phyloP scores from a whole-genome alignment of 1,140 invertebrate genomes.

The Drosophila bifasciata region DNA sequence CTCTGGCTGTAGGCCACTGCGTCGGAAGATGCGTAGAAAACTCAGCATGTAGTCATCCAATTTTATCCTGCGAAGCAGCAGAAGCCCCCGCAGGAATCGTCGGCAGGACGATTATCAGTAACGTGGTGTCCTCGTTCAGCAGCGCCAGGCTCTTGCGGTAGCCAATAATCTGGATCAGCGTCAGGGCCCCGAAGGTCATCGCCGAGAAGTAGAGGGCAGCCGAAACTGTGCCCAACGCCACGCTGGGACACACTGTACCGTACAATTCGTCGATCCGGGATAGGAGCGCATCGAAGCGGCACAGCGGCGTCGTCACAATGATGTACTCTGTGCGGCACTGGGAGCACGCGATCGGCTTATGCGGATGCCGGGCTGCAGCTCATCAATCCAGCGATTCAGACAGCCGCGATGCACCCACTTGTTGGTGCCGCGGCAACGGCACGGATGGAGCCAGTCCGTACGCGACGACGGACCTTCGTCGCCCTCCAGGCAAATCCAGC shows the following conservation, averaged over 20 bases:
- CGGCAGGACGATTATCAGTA: slow-evolving; percentile 63
- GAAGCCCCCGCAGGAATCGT: slow-evolving; percentile 46
- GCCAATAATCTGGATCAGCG: slow-evolving; percentile 49
- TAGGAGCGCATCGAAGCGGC: slow-evolving; percentile 49
- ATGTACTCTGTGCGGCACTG: slow-evolving; percentile 68
- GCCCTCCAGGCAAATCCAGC: slow-evolving; percentile 62
- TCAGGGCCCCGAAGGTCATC: slow-evolving; percentile 52
- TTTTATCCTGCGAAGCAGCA: slow-evolving; percentile 41
- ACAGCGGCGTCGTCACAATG: slow-evolving; percentile 50
- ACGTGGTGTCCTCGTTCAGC: slow-evolving; percentile 57
- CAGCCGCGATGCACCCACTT: slow-evolving; percentile 69
- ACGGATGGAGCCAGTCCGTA: slow-evolving; percentile 59
- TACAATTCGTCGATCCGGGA: slow-evolving; percentile 42
- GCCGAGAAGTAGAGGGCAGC: slow-evolving; percentile 59
- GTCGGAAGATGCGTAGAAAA: slow-evolving; percentile 34
- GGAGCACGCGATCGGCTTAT: slow-evolving; percentile 38
- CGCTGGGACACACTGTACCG: slow-evolving; percentile 52
- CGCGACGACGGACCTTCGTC: slow-evolving; percentile 40
- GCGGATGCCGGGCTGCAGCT: slow-evolving; percentile 46
- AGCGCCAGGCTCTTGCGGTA: slow-evolving; percentile 36
- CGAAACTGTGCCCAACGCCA: slow-evolving; percentile 53
- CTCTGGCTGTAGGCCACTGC: slow-evolving; percentile 7
- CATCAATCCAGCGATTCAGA: slow-evolving; percentile 66
- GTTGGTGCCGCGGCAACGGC: slow-evolving; percentile 63
- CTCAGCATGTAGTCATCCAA: slow-evolving; percentile 54